These are phyloP conservation scores for Scolopax bukidnonensis DNA, from an alignment of 2,797 vertebrate genomes.

Conservation along the genomic window DNA sequence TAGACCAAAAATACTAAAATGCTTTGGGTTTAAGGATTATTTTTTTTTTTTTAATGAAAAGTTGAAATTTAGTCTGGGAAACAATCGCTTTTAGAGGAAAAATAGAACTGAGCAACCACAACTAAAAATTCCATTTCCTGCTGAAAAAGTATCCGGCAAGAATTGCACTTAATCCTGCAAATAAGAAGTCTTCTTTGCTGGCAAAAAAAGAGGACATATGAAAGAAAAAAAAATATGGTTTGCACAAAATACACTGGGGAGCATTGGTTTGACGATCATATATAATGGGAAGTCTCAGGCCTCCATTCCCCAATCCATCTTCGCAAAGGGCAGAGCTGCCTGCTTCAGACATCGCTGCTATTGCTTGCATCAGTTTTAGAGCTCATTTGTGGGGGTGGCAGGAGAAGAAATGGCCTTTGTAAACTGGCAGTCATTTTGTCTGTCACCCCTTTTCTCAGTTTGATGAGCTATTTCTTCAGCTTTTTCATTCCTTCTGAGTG, in stretches of 20 bases:
- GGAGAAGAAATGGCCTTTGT: conserved; percentile 2
- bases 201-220: background rate
- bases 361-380: background rate
- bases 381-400: background rate
- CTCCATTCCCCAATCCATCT: background rate
- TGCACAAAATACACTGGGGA: background rate
- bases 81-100: conserved; percentile 32
- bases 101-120: conserved; percentile 52
- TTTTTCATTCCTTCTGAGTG: background rate
- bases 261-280: background rate
- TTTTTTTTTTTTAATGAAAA: conserved; percentile 4
- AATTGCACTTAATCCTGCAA: conserved; percentile 37
- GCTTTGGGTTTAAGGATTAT: background rate
- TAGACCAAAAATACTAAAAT: background rate
- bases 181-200: background rate
- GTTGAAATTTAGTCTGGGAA: conserved; percentile 38
- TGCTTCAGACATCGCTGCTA: conserved; percentile 6
- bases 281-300: background rate
- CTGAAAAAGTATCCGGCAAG: background rate
- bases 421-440: background rate
- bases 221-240: background rate
- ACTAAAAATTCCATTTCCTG: conserved; percentile 50
- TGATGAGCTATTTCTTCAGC: background rate
- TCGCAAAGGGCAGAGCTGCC: background rate
- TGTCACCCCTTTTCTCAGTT: background rate